A percentile compares a stretch with the other conserved stretches of the same genome.
These are phyloP conservation scores for Zonotrichia leucophrys DNA, from an alignment of 2,113 vertebrate species.

Conservation along the genomic window DNA sequence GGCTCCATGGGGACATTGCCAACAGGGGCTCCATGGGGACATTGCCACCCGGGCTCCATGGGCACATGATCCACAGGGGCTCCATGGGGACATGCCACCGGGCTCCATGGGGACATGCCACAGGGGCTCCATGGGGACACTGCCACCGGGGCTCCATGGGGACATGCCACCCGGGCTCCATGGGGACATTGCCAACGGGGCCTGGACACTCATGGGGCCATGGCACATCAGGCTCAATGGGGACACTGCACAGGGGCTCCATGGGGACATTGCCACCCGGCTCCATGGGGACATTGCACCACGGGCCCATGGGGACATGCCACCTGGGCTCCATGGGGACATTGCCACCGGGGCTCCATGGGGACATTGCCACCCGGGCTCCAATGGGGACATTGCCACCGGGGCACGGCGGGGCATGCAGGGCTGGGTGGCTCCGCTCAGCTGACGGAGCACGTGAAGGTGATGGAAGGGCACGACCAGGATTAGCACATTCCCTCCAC, in stretches of 20 bases:
- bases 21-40: neutral
- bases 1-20: too few relatives aligned
- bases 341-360: neutral
- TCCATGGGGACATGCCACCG: neutral
- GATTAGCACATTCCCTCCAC: conserved; percentile 3
- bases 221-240: too few relatives aligned
- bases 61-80: neutral
- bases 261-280: neutral
- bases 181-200: too few relatives aligned
- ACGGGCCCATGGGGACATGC: neutral
- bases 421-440: neutral
- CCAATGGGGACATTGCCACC: neutral
- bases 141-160: neutral
- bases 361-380: neutral
- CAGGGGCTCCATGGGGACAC: too few relatives aligned
- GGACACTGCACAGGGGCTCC: too few relatives aligned
- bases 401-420: neutral
- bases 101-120: too few relatives aligned
- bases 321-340: neutral
- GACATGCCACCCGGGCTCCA: too few relatives aligned
- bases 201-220: too few relatives aligned
- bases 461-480: conserved; percentile 28
- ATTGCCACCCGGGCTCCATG: neutral
- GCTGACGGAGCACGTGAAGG: conserved; percentile 34
- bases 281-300: too few relatives aligned